Evolutionary conservation across 2,888 invertebrate genomes (phyloP).

Genomic region (Mellilla xanthometata): DNA sequence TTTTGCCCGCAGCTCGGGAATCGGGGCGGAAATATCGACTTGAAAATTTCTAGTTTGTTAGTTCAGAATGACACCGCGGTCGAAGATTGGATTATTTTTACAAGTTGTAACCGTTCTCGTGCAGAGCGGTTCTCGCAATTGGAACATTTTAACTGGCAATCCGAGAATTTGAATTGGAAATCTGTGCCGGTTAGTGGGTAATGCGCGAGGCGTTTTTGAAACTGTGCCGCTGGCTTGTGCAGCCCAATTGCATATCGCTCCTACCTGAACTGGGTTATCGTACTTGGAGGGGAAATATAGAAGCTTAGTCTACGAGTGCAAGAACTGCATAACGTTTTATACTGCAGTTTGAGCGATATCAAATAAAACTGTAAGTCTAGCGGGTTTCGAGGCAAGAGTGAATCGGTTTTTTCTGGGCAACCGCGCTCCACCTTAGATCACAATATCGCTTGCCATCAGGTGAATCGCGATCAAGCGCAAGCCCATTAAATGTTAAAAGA

Average conservation of each 20-base stretch:
- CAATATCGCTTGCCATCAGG: too few species aligned
- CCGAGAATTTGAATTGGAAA: conserved; percentile 30
- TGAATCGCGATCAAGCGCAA: too few species aligned
- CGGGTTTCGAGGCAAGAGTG: too few species aligned
- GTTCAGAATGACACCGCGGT: conserved; percentile 66
- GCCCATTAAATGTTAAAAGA: too few species aligned
- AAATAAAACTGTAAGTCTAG: too few species aligned
- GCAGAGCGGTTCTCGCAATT: conserved; percentile 25
- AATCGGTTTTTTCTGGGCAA: too few species aligned
- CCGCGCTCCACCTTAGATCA: too few species aligned
- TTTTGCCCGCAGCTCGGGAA: conserved; percentile 32
- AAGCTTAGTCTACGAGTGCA: conserved; percentile 8
- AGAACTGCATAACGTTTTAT: background rate
- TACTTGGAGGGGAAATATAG: conserved; percentile 6
- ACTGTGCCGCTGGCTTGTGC: conserved; percentile 16
- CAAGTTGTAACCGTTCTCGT: conserved; percentile 46
- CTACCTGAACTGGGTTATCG: conserved; percentile 6
- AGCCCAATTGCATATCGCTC: conserved; percentile 13
- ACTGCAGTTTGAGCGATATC: too few species aligned
- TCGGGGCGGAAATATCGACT: conserved; percentile 73
- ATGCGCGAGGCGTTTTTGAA: conserved; percentile 11
- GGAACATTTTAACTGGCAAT: conserved; percentile 38
- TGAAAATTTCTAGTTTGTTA: conserved; percentile 77
- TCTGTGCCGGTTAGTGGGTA: conserved; percentile 18
- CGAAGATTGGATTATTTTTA: conserved; percentile 69